phyloP scores from a whole-genome alignment of 2,888 invertebrate genomes.

The Drosophila imparisetae region DNA sequence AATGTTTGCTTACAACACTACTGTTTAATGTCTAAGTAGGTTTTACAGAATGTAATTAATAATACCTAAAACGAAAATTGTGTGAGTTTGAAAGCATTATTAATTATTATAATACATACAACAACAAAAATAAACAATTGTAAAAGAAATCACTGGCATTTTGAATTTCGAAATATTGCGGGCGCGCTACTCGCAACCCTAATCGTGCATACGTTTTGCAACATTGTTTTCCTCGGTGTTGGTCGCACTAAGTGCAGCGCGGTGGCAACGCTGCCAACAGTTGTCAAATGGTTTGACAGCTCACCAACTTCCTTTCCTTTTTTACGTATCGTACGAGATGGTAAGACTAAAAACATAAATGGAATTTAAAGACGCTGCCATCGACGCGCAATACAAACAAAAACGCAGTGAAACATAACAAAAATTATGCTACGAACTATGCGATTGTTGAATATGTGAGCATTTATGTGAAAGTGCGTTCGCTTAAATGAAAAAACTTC shows the following conservation, averaged over 20 bases:
- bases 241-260: slow-evolving; percentile 22
- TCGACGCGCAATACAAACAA: slow-evolving; percentile 59
- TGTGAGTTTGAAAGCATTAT: slow-evolving; percentile 58
- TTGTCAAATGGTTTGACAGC: slow-evolving; percentile 70
- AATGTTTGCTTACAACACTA: slow-evolving; percentile 61
- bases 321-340: slow-evolving; percentile 84
- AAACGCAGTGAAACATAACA: slow-evolving; percentile 35
- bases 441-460: slow-evolving; percentile 32
- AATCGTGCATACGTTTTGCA: neutral
- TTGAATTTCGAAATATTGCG: slow-evolving; percentile 4
- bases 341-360: slow-evolving; percentile 79
- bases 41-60: slow-evolving; percentile 74
- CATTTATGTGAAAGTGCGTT: slow-evolving; percentile 44
- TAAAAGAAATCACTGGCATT: slow-evolving; percentile 38
- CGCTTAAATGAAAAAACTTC: slow-evolving; percentile 15
- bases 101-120: slow-evolving; percentile 52
- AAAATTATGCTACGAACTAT: slow-evolving; percentile 27
- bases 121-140: slow-evolving; percentile 55
- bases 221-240: neutral
- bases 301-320: slow-evolving; percentile 81
- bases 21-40: slow-evolving; percentile 74
- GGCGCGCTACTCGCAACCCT: slow-evolving; percentile 18
- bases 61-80: slow-evolving; percentile 55
- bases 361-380: slow-evolving; percentile 72
- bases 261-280: slow-evolving; percentile 43